Base-by-base conservation (phyloP, 2,888 invertebrate species). In the Taphrorychus bicolor region DNA sequence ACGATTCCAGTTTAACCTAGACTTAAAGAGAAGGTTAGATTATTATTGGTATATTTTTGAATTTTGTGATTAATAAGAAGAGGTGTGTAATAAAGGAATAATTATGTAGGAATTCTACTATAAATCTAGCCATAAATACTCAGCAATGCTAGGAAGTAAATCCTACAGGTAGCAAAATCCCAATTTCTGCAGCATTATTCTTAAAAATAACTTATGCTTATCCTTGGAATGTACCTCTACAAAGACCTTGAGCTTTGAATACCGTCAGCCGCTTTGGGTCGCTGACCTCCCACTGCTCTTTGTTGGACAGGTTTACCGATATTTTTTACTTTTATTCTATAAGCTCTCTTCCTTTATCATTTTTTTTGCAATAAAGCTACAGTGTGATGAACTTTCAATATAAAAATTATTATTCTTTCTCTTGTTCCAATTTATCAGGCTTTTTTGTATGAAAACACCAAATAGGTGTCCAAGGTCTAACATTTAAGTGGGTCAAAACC, bases 221-320 rank as follows among this genome's bases (percentile, higher is more conserved):
- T 67, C 63, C 63, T 67, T 67, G 67, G 63, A 62, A 62, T 67
- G 67, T 62, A 58, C 63, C 63, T 58, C 56, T 63, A 64, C 40
- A 40, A 32, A 41, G 63, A 68, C 68, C 68, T 67, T 67, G 67
- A 67, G 62, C 59, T 53, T 68, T 63, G 53, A 63, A 63, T 59
- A 63, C 48, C 53, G 49, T 24, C 56, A 57, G 49, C 49, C 22
- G 40, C 56, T 54, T 51, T 59, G 56, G 68, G 68, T 68, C 63
- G 68, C 49, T 68, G 68, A 68, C 68, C 68, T 68, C 59, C 58
- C 62, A 63, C 63, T 49, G 59, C 48, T 63, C 68, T 68, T 59
- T 68, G 68, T 68, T 61, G 51, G 56, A 54, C 59, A 32, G 45
- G 65, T 59, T 58, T 65, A 59, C 52, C 51, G 22, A 22, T 58